Evolutionary conservation across 2,888 invertebrate species (phyloP), one percentile per base, ranked within the genome.

Genomic region (Amiota communis): DNA sequence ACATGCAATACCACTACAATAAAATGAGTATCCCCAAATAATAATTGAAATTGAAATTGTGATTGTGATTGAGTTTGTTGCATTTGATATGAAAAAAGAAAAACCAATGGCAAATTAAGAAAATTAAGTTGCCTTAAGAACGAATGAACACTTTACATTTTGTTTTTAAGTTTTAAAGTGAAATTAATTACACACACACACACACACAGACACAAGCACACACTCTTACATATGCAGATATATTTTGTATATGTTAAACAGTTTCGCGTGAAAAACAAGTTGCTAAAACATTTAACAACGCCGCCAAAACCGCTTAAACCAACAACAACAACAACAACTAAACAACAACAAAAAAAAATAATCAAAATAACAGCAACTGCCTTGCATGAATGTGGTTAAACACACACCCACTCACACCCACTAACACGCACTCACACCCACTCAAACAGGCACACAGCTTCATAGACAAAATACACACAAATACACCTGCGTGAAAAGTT

Each of bases 151-250:
- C 36, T 36, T 36, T 36, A 0, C 36, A 36, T 6, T 36, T 36
- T 36, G 36, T 36, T 36, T 36, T 13, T 11, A 59, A 64, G 53
- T 70, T 72, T 72, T 74, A 72, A 61, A 68, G 70, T 70, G 72
- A 76, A 79, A 77, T 77, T 79, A 77, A 79, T 78, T 73, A 71
- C 68, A 63, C 17, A 57, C 13, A 49, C 70, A 47, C 47, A 65
- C 71, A 76, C 53, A 72, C 46, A 47, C 65, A 56, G 0, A 67
- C 53, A 68, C 20, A 47, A 48, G 67, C 47, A 59, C n/a, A 59
- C 71, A 48, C 71, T 13, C 13, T 53, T 10, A 8, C 36, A 70
- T 23, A 57, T 64, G 57, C 67, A 36, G 1, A 59, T 17, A 59
- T 1, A 48, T 49, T 11, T 17, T 36, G 2, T 36, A 36, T 36